These are phyloP conservation scores for Sturmia bella DNA, from an alignment of 2,888 invertebrate species.

Conservation along the genomic window DNA sequence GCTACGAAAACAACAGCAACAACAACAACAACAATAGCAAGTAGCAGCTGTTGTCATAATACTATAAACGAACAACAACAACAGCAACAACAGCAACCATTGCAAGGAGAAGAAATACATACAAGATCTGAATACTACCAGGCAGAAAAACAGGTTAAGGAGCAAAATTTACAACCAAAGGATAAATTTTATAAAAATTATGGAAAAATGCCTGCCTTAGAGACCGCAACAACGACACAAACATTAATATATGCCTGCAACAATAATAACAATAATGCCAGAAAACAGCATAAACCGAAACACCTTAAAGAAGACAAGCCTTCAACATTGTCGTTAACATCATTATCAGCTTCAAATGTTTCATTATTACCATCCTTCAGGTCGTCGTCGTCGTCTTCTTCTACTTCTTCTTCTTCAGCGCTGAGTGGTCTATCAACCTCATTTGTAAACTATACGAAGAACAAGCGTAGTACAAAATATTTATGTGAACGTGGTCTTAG, in stretches of 20 bases:
- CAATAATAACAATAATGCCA: slow-evolving; percentile 58
- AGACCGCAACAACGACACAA: slow-evolving; percentile 62
- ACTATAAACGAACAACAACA: slow-evolving; percentile 43
- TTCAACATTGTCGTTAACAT: slow-evolving; percentile 37
- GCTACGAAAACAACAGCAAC: not conserved
- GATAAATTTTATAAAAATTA: slow-evolving; percentile 65
- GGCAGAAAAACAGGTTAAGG: slow-evolving; percentile 58
- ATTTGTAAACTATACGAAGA: slow-evolving; percentile 65
- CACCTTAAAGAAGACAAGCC: slow-evolving; percentile 48
- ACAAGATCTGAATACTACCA: slow-evolving; percentile 44
- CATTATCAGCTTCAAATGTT: slow-evolving; percentile 22
- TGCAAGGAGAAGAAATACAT: slow-evolving; percentile 41
- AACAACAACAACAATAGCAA: slow-evolving; percentile 22
- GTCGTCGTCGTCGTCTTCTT: slow-evolving; percentile 23
- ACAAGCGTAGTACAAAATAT: slow-evolving; percentile 68
- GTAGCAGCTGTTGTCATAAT: slow-evolving; percentile 64
- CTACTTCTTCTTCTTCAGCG: slow-evolving; percentile 19
- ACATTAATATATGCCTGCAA: slow-evolving; percentile 32
- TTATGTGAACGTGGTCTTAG: slow-evolving; percentile 66
- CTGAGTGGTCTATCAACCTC: slow-evolving; percentile 47
- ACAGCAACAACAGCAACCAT: slow-evolving; percentile 45
- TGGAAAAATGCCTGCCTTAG: slow-evolving; percentile 68
- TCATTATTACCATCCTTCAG: slow-evolving; percentile 39
- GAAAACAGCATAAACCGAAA: slow-evolving; percentile 44
- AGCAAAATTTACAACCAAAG: slow-evolving; percentile 56